These are phyloP conservation scores for Andrena cerasifolii DNA, from an alignment of 1,140 invertebrate genomes.

Conservation along the genomic window DNA sequence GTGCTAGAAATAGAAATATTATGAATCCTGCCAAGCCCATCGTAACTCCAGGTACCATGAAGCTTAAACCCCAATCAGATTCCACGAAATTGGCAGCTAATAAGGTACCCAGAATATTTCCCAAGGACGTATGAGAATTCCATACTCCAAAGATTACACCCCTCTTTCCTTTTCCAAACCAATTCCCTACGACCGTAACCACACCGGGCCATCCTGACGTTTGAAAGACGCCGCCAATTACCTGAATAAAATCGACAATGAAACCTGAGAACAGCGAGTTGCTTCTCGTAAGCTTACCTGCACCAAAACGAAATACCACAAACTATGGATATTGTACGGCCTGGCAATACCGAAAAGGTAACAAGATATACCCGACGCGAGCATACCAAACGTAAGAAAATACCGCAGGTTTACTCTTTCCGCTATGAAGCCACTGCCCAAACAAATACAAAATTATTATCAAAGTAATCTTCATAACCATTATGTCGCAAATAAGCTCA, in stretches of 20 bases:
- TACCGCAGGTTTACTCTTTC: conserved; percentile 95
- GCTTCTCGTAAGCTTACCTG: conserved; percentile 85
- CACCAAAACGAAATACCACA: conserved; percentile 93
- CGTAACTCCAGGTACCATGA: conserved; percentile 95
- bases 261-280: not conserved
- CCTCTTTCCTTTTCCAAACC: conserved; percentile 96
- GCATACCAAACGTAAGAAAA: conserved; percentile 95
- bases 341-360: conserved; percentile 95
- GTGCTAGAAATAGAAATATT: conserved; percentile 93
- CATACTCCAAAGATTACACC: conserved; percentile 97
- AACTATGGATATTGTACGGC: conserved; percentile 91
- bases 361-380: conserved; percentile 93
- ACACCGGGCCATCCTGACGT: conserved; percentile 97
- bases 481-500: conserved; percentile 51
- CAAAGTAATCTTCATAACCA: conserved; percentile 12
- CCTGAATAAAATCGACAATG: conserved; percentile 81
- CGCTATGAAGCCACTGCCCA: conserved; percentile 91
- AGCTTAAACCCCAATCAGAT: conserved; percentile 94
- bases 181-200: conserved; percentile 96
- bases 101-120: conserved; percentile 94
- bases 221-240: conserved; percentile 92
- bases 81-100: conserved; percentile 94
- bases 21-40: conserved; percentile 90
- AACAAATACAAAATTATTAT: conserved; percentile 55
- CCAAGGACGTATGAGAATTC: conserved; percentile 98